Percentiles rank a stretch among this genome's conserved stretches.
Conservation (phyloP, 2,797 vertebrate genomes). For the Bovichtus variegatus region DNA sequence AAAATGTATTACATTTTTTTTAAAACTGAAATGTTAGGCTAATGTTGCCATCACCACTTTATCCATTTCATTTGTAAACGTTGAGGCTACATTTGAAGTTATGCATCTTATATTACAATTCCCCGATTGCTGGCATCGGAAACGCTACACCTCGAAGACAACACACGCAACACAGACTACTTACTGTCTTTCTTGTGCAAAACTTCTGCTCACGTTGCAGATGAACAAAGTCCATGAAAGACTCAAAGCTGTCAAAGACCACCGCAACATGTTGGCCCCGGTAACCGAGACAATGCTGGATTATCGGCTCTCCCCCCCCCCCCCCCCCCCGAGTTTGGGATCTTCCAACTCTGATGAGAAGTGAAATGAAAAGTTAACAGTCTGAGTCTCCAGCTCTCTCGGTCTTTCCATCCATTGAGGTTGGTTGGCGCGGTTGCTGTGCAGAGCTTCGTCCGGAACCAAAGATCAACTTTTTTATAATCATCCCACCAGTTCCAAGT, state of each 20-base stretch:
- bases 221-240: slow-evolving; percentile 81
- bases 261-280: slow-evolving; percentile 71
- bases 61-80: not conserved
- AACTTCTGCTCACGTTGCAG: slow-evolving; percentile 73
- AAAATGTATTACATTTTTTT: too few species aligned
- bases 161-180: slow-evolving; percentile 65
- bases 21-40: not conserved
- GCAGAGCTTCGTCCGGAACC: slow-evolving; percentile 63
- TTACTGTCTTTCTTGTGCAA: slow-evolving; percentile 84
- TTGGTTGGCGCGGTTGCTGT: slow-evolving; percentile 42
- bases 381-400: slow-evolving; percentile 29
- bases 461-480: slow-evolving; percentile 69
- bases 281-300: slow-evolving; percentile 34
- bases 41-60: not conserved
- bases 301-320: slow-evolving; percentile 41
- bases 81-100: not conserved
- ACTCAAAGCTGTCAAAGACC: slow-evolving; percentile 71
- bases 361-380: slow-evolving; percentile 44
- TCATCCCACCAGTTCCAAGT: slow-evolving; percentile 74
- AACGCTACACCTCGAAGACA: slow-evolving; percentile 30
- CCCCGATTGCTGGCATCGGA: not conserved
- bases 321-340: slow-evolving; percentile 30
- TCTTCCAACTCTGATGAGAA: slow-evolving; percentile 40
- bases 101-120: not conserved
- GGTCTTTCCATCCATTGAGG: slow-evolving; percentile 68